Conservation (phyloP, 2,113 vertebrate genomes). For the Laticauda colubrina region DNA sequence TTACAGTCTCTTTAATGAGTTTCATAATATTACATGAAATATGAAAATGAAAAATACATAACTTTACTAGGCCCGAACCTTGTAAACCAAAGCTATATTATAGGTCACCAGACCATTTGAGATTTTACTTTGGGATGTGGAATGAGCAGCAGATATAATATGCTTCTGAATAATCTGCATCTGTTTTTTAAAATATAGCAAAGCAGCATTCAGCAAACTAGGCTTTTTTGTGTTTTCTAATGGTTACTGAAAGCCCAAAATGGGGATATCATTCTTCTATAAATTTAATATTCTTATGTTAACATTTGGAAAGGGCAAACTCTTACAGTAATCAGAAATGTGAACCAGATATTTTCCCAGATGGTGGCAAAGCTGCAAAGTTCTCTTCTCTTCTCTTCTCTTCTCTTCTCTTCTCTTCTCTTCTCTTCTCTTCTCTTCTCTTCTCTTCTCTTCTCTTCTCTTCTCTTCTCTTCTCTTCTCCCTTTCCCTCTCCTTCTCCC, state of each 20-base stretch:
- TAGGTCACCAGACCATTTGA: neutral
- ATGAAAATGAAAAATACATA: slow-evolving; percentile 8
- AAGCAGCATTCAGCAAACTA: neutral
- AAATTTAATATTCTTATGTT: neutral
- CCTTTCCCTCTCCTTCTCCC: no score
- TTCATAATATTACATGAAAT: neutral
- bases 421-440: neutral
- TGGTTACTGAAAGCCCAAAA: neutral
- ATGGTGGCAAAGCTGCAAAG: no score
- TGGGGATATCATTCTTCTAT: neutral
- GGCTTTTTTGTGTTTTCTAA: neutral
- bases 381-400: no score
- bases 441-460: neutral
- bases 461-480: no score
- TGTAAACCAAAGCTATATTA: neutral
- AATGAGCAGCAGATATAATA: neutral
- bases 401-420: no score
- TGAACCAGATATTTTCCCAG: no score
- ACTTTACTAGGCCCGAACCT: neutral
- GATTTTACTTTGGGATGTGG: neutral
- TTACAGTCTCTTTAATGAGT: neutral
- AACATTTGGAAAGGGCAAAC: neutral
- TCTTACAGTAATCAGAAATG: neutral
- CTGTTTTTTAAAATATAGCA: neutral
- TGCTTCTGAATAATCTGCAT: neutral